These are phyloP conservation scores for Auanema freiburgensis DNA, from an alignment of 2,888 invertebrate species.

Conservation along the genomic window DNA sequence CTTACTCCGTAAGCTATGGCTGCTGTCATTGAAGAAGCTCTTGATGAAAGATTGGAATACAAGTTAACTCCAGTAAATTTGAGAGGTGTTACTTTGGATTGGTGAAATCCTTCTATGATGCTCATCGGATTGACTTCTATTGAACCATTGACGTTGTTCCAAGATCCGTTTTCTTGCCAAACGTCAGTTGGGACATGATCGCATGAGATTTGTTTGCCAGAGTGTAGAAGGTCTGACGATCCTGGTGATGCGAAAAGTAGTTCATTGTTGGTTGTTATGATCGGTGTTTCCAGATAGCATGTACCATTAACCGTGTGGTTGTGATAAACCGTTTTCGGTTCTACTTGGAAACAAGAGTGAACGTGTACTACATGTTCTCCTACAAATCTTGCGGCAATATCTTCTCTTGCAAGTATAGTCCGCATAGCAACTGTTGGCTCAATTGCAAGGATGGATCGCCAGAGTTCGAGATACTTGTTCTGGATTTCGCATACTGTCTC, in stretches of 20 bases:
- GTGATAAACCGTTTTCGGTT: background rate
- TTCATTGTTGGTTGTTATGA: background rate
- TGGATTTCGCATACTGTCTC: slow-evolving; percentile 19
- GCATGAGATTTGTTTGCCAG: background rate
- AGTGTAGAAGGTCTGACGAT: background rate
- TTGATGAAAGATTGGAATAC: background rate
- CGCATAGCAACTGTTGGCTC: slow-evolving; percentile 28
- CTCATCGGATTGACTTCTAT: background rate
- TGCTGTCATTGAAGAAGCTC: background rate
- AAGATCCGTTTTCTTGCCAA: background rate
- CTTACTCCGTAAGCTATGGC: background rate
- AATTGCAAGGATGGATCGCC: slow-evolving; percentile 17
- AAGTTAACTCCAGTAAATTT: background rate
- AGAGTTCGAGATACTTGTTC: slow-evolving; percentile 17
- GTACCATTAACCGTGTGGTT: slow-evolving; percentile 19
- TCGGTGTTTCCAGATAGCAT: slow-evolving; percentile 23
- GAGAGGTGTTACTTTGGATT: background rate
- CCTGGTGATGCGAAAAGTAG: slow-evolving; percentile 6
- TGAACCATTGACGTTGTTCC: background rate
- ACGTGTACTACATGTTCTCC: slow-evolving; percentile 17
- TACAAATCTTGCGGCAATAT: slow-evolving; percentile 21
- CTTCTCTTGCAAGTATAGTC: slow-evolving; percentile 21
- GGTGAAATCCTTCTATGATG: background rate
- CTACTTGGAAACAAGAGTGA: slow-evolving; percentile 13
- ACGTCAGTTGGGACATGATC: background rate